Percentiles rank a stretch among this genome's conserved stretches.
Evolutionary conservation across 2,113 vertebrate genomes (phyloP).

Genomic region (Cromileptes altivelis): DNA sequence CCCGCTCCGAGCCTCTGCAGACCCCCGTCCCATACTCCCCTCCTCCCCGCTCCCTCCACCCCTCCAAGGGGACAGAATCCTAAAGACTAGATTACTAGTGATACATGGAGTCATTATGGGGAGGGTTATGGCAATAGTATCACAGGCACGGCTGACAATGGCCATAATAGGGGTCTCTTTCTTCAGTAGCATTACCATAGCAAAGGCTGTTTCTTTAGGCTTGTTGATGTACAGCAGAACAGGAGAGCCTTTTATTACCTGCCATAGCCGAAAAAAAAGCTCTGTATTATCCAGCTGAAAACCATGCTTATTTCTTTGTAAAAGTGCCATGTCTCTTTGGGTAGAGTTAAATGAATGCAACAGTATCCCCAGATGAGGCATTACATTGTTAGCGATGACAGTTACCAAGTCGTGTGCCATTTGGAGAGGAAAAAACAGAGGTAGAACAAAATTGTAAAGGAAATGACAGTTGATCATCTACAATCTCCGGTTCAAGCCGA

Average conservation of each 20-base stretch:
- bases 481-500: slow-evolving; percentile 29
- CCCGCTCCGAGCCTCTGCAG: slow-evolving; percentile 71
- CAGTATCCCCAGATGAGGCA: slow-evolving; percentile 41
- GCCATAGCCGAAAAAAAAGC: slow-evolving; percentile 47
- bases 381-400: slow-evolving; percentile 48
- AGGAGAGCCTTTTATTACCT: slow-evolving; percentile 66
- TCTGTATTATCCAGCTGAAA: slow-evolving; percentile 56
- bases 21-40: slow-evolving; percentile 63
- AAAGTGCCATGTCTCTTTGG: slow-evolving; percentile 40
- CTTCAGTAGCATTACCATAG: slow-evolving; percentile 73
- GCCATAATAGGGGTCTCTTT: slow-evolving; percentile 78
- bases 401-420: slow-evolving; percentile 17
- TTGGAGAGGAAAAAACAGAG: slow-evolving; percentile 12
- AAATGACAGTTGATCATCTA: slow-evolving; percentile 34
- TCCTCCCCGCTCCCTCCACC: slow-evolving; percentile 49
- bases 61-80: slow-evolving; percentile 78
- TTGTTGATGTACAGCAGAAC: slow-evolving; percentile 67
- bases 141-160: slow-evolving; percentile 74
- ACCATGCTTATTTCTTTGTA: slow-evolving; percentile 54
- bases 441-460: slow-evolving; percentile 31
- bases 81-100: slow-evolving; percentile 86
- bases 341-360: slow-evolving; percentile 60
- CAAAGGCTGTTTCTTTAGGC: slow-evolving; percentile 62
- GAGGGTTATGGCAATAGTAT: slow-evolving; percentile 81
- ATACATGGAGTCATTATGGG: slow-evolving; percentile 84